Base-by-base conservation (phyloP, 2,113 vertebrate genomes). In the Emberiza fucata region DNA sequence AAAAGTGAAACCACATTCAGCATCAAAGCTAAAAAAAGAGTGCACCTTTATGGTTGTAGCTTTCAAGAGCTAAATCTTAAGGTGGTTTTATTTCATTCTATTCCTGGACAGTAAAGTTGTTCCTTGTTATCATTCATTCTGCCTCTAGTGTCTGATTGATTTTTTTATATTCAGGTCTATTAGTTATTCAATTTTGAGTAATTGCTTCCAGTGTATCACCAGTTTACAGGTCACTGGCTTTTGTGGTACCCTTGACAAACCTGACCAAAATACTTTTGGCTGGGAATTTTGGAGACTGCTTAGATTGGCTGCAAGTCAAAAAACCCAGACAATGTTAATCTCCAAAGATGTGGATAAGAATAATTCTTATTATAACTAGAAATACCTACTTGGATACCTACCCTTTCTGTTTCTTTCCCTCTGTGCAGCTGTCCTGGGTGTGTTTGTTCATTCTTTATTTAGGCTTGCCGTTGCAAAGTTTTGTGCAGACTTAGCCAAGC, bases 251-350 rank as follows among this genome's bases (percentile, higher is more conserved):
- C 6, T 33, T 18, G 40, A 37, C 3, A 73, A 53, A 85, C 29
- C 5, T 44, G 37, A 44, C 31, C 12, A 22, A 76, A 86, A 64
- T 47, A 28, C 16, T 47, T 76, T 5, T 60, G 4, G 5, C 57
- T 69, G 53, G 33, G 21, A 80, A 56, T 54, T 59, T 42, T 59
- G 27, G 29, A 72, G 21, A 68, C 8, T 42, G 5, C 5, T 51
- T 66, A 27, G 11, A 5, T 51, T 61, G 45, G 8, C 42, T 54
- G 13, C 16, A 35, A 81, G 31, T 33, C 4, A 81, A 71, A 68
- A 19, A 61, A 56, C 2, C 1, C 1, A 2, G 44, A 42, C 3
- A 59, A 31, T n/a, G 5, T 15, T 50, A 57, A 29, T 54, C 18
- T 21, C 11, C 4, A 53, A 81, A 77, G 54, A 69, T n/a, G 9